Conservation (phyloP, 1,140 invertebrate species). For the Chrysoperla carnea region DNA sequence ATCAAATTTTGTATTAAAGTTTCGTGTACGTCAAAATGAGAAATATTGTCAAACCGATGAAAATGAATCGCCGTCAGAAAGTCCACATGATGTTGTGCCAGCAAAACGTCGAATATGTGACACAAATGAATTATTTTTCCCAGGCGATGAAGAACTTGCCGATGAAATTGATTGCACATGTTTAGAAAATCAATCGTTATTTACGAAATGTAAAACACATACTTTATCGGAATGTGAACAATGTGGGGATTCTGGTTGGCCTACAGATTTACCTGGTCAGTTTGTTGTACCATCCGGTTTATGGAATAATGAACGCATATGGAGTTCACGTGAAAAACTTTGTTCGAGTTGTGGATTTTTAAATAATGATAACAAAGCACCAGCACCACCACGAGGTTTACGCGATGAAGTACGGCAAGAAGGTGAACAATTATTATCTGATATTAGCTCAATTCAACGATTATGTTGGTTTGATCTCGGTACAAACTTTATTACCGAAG, state of each 20-base stretch:
- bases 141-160: conserved; percentile 6
- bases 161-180: background rate
- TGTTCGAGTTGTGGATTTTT: background rate
- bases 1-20: conserved; percentile 25
- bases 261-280: background rate
- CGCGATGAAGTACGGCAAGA: conserved; percentile 17
- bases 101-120: conserved; percentile 3
- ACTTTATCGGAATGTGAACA: background rate
- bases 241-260: background rate
- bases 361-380: conserved; percentile 1
- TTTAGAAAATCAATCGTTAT: background rate
- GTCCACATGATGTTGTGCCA: conserved; percentile 3
- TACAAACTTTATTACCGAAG: conserved; percentile 14
- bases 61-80: background rate
- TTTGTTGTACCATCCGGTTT: background rate
- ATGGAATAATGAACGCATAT: conserved; percentile 4
- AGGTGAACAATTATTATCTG: conserved; percentile 16
- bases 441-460: conserved; percentile 8
- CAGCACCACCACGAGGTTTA: conserved; percentile 5
- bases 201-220: background rate
- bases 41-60: conserved; percentile 30
- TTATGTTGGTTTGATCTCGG: conserved; percentile 1
- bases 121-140: conserved; percentile 8
- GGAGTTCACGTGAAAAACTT: background rate
- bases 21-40: conserved; percentile 27